Percentiles rank a stretch among this genome's conserved stretches.
phyloP scores from a whole-genome alignment of 2,797 vertebrate species.

The Crenichthys baileyi region DNA sequence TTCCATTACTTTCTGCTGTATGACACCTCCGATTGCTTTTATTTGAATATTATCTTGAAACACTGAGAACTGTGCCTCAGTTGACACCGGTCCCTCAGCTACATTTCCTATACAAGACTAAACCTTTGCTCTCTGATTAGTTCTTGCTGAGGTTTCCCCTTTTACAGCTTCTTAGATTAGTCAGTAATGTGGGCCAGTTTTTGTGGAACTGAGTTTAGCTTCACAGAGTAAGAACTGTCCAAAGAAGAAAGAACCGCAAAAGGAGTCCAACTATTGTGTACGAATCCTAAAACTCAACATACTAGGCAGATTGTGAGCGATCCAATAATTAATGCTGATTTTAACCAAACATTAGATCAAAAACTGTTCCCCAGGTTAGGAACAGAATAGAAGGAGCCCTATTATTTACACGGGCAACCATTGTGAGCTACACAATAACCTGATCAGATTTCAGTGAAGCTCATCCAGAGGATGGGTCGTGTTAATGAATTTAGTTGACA shows the following conservation, averaged over 20 bases:
- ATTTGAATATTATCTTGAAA: not conserved
- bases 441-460: too few species aligned
- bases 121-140: constrained; percentile 14
- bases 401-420: too few species aligned
- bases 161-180: not conserved
- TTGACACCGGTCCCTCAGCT: constrained; percentile 36
- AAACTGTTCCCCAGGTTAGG: too few species aligned
- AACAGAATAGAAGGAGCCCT: too few species aligned
- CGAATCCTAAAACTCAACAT: not conserved
- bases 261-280: not conserved
- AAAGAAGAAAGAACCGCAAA: not conserved
- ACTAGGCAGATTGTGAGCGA: not conserved
- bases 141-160: constrained; percentile 1
- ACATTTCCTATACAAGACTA: constrained; percentile 15
- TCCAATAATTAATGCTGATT: too few species aligned
- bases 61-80: constrained; percentile 14
- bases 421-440: too few species aligned
- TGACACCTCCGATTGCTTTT: constrained; percentile 62
- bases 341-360: too few species aligned
- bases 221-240: not conserved
- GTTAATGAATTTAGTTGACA: too few species aligned
- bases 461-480: too few species aligned
- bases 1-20: constrained; percentile 61
- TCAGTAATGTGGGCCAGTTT: not conserved
- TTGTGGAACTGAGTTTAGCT: not conserved